Evolutionary conservation across 2,113 vertebrate species (phyloP), one percentile per base, ranked within the genome.

Genomic region (Pollimyrus isidori): DNA sequence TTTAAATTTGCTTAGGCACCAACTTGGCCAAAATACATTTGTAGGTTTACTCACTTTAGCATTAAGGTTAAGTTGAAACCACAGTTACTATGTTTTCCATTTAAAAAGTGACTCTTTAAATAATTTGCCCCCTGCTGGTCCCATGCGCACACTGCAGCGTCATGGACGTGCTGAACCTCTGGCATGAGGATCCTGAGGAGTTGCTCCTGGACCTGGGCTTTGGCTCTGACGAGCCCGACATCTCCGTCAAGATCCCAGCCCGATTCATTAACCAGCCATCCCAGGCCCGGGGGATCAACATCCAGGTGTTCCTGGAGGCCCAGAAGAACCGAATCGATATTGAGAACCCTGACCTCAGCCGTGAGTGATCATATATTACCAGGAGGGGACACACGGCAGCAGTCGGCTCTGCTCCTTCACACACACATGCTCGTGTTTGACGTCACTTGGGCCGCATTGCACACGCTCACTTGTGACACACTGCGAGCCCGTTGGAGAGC

Each of bases 141-240:
- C 15, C 7, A n/a, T 39, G 53, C 26, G 19, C 45, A 21, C 87
- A 6, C 23, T 90, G 4, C 91, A 98, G 97, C 89, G 92, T 97
- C 90, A 95, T 96, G 92, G 97, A 98, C 90, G 95, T 96, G 90
- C 94, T 97, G 86, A 90, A 92, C 6, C 92, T 97, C 86, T 96
- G 96, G 94, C 95, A 97, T 73, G 95, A 96, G 23, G 97, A 99
- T 92, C 97, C 97, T 0, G 97, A 97, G 91, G 97, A 98, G 91
- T 88, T 98, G 90, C 96, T 99, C n/a, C 92, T 99, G 89, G 96
- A 98, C 90, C 93, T 99, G 92, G 98, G 97, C 1, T 99, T 99
- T 90, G 98, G 97, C 35, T 92, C 91, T 85, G 96, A 98, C 19
- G 97, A 98, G 90, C 96, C 97, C 0, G 97, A 98, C 87, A 95